Base-by-base conservation (phyloP, 2,113 vertebrate genomes). In the Halcyon senegalensis region DNA sequence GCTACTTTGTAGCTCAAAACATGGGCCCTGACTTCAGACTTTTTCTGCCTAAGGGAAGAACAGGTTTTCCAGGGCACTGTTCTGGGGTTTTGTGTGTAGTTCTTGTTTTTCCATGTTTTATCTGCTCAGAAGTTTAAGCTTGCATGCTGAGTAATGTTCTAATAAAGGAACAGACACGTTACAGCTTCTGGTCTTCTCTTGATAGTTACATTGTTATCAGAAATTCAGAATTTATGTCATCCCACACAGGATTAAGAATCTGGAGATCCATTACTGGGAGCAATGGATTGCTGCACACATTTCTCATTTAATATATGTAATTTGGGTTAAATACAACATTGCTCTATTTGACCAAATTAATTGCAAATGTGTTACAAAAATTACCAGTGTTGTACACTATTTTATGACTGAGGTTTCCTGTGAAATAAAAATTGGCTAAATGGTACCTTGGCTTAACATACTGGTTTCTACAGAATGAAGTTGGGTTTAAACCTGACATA, bases 51-150 rank as follows among this genome's bases (percentile, higher is more conserved):
- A 63, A 87, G 25, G n/a, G 16, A 35, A 51, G 79, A 75, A 7
- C 5, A 39, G 3, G 7, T 73, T 93, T 95, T 77, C 44, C 31
- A n/a, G 19, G 7, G n/a, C 15, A 69, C 5, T 27, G 5, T 53
- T 60, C 4, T 46, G 15, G 10, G 9, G 5, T 41, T 55, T 16
- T 6, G 3, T 8, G 2, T 4, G 2, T 3, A 3, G 27, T 37
- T 63, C 11, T 60, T 53, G 48, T 37, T 44, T 13, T 15, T 1
- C 25, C 13, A 7, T 1, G 1, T 41, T 78, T 33, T 76, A 43
- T 37, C 39, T 63, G n/a, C 56, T 43, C 3, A 30, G 27, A 74
- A 53, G 9, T 85, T 86, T 35, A 85, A 67, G 43, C 11, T 68
- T 69, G 8, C 13, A 20, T 44, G 50, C 59, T 48, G 24, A 60